Percentiles rank a stretch among this genome's conserved stretches.
These are phyloP conservation scores for Cheilosia vulpina DNA, from an alignment of 2,888 invertebrate genomes.

Conservation along the genomic window DNA sequence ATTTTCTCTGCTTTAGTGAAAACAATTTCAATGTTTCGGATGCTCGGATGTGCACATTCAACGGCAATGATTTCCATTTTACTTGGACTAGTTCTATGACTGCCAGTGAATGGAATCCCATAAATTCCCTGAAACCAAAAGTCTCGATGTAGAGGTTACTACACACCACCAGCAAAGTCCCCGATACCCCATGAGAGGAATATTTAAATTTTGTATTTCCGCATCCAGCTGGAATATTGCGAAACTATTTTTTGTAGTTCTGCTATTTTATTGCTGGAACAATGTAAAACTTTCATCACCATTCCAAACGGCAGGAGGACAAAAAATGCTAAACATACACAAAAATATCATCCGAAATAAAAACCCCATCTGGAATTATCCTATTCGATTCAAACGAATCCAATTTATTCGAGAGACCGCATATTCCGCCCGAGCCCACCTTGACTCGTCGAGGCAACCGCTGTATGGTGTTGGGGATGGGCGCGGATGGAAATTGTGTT, in stretches of 20 bases:
- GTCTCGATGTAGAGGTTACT: not conserved
- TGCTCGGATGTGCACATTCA: slow-evolving; percentile 7
- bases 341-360: slow-evolving; percentile 32
- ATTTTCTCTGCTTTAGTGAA: not conserved
- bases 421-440: slow-evolving; percentile 43
- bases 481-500: slow-evolving; percentile 30
- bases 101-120: slow-evolving; percentile 30
- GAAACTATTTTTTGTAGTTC: slow-evolving; percentile 69
- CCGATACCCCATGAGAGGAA: slow-evolving; percentile 47
- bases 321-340: slow-evolving; percentile 5
- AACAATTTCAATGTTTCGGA: slow-evolving; percentile 13
- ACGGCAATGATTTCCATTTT: slow-evolving; percentile 43
- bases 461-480: not conserved
- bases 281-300: slow-evolving; percentile 73
- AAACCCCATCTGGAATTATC: slow-evolving; percentile 74
- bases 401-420: slow-evolving; percentile 73
- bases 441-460: slow-evolving; percentile 25
- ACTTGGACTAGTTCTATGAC: slow-evolving; percentile 42
- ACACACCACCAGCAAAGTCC: not conserved
- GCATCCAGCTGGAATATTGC: slow-evolving; percentile 61
- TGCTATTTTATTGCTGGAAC: slow-evolving; percentile 68
- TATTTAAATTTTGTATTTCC: slow-evolving; percentile 60
- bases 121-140: slow-evolving; percentile 33
- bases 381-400: slow-evolving; percentile 75
- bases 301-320: slow-evolving; percentile 29